Evolutionary conservation across 1,140 invertebrate genomes (phyloP).

Genomic region (Tenebrio molitor): DNA sequence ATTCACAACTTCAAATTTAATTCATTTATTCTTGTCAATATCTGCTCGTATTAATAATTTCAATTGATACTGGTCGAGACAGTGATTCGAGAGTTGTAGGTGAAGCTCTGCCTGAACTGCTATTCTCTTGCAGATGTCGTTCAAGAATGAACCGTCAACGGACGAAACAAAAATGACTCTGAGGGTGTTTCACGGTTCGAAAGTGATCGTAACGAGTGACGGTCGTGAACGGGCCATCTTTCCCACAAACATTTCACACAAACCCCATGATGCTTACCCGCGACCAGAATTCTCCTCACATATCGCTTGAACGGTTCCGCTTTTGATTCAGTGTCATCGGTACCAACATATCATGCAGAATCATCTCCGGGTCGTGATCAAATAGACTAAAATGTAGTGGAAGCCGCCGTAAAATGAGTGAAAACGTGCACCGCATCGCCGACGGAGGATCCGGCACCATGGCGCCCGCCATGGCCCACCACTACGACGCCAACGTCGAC

Average conservation of each 20-base stretch:
- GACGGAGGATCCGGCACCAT: slow-evolving; percentile 57
- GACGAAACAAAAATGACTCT: slow-evolving; percentile 15
- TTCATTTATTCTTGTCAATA: no score
- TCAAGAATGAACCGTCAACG: background rate
- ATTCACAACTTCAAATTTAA: no score
- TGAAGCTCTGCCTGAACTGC: no score
- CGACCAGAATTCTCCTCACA: slow-evolving; percentile 55
- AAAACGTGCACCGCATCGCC: slow-evolving; percentile 54
- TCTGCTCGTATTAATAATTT: no score
- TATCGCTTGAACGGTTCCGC: slow-evolving; percentile 42
- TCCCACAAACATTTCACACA: slow-evolving; percentile 49
- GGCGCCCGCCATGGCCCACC: slow-evolving; percentile 59
- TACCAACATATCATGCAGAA: slow-evolving; percentile 52
- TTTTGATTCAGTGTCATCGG: slow-evolving; percentile 1
- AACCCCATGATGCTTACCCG: background rate
- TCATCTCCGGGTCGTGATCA: background rate
- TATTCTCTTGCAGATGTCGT: background rate
- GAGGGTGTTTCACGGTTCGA: slow-evolving; percentile 1
- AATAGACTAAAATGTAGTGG: slow-evolving; percentile 40
- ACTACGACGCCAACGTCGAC: slow-evolving; percentile 69
- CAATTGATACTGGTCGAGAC: no score
- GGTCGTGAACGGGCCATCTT: slow-evolving; percentile 61
- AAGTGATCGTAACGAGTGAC: slow-evolving; percentile 52
- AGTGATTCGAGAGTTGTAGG: no score
- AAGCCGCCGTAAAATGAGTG: slow-evolving; percentile 53